These are phyloP conservation scores for Phrynosoma blainvillii DNA, from an alignment of 2,113 vertebrate genomes.

Conservation along the genomic window DNA sequence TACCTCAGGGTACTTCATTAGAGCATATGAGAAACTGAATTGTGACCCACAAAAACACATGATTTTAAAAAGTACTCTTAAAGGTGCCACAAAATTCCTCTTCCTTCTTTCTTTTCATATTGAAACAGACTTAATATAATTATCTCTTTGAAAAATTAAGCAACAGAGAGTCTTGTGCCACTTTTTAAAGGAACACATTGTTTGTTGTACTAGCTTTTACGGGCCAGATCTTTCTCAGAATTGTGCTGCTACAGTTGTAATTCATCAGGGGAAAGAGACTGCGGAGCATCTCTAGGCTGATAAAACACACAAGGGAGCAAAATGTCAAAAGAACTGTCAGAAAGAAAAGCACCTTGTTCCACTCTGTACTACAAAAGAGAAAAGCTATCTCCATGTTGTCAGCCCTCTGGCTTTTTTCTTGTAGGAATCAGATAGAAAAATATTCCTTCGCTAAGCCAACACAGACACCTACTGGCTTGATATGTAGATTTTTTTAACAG, in stretches of 20 bases:
- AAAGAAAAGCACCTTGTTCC: background rate
- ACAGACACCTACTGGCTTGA: constrained; percentile 27
- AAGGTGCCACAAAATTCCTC: background rate
- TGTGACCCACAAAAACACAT: too few species aligned
- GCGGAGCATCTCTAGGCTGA: background rate
- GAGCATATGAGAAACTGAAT: too few species aligned
- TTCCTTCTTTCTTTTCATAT: background rate
- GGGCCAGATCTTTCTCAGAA: background rate
- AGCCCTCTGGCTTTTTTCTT: background rate
- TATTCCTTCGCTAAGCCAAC: constrained; percentile 19
- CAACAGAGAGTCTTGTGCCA: background rate
- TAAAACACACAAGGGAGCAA: background rate
- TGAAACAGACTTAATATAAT: too few species aligned
- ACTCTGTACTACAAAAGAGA: background rate
- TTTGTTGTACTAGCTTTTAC: background rate
- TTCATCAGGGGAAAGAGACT: background rate
- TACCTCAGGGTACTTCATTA: too few species aligned
- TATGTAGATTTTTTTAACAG: background rate
- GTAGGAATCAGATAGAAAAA: background rate
- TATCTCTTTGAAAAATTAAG: background rate
- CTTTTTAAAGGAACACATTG: background rate
- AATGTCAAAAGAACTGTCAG: background rate
- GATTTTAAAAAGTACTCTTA: too few species aligned
- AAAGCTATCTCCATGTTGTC: background rate
- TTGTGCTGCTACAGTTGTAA: background rate